Base-by-base conservation (phyloP, 1,140 invertebrate genomes). In the Gryon sp. region DNA sequence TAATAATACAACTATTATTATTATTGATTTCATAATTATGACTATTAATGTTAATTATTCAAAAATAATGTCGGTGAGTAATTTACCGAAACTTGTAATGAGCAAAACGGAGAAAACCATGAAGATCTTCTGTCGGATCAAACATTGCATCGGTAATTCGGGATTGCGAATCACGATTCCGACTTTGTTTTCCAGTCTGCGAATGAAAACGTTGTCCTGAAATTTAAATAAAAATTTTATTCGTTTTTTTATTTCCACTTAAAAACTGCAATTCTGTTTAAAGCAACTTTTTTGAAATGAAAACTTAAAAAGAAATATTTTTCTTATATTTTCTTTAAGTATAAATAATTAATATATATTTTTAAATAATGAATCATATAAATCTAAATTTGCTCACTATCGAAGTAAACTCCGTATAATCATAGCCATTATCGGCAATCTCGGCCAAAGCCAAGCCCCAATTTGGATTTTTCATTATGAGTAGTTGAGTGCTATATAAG, bases 391-490 rank as follows among this genome's bases (percentile, higher is more conserved):
- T 24, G 57, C 22, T 72, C 52, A 81, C 78, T 68, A 81, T 55
- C 12, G 73, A 53, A 36, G 52, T 38, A 43, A 86, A 70, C 63
- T 87, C 82, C 2, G 60, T 48, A 8, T 81, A 72, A 4, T 66
- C 74, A 43, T 78, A 82, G 46, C 84, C 78, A 22, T 84, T 79
- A 15, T 88, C 84, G 82, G 69, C 76, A 34, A 88, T 80, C 57
- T 92, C 89, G 15, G 92, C 84, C 1, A 93, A 84, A 74, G 88
- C 88, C 6, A 94, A 88, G 8, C 91, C 91, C 93, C 93, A 94
- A 65, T 92, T 89, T 0, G 92, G 92, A 85, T 94, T 94, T 38
- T 90, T 89, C n/a, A 92, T 88, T 8, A 92, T 89, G 9, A 94
- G 83, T n/a, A 94, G 90, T 79, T 93, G 90, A 20, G 92, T 89